phyloP scores from a whole-genome alignment of 2,888 invertebrate genomes.

The Catonia carolina region DNA sequence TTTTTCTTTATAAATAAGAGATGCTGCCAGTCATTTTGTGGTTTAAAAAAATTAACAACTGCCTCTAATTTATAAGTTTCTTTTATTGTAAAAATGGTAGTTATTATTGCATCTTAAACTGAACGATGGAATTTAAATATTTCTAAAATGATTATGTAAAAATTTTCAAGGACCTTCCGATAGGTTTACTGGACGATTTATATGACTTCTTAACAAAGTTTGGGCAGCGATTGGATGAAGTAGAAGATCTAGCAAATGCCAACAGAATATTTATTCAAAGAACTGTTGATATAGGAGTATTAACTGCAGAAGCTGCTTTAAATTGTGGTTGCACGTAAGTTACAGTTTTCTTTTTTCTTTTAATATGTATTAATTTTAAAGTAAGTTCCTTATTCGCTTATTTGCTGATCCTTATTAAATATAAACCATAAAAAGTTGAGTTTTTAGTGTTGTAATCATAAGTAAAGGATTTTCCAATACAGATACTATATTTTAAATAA shows the following conservation, averaged over 20 bases:
- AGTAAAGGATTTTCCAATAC: too few species aligned
- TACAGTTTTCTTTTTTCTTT: not conserved
- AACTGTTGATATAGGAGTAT: slow-evolving; percentile 82
- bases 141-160: too few species aligned
- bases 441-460: too few species aligned
- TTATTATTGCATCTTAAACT: too few species aligned
- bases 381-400: too few species aligned
- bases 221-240: slow-evolving; percentile 84
- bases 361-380: not conserved
- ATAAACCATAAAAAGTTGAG: too few species aligned
- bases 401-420: too few species aligned
- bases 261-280: slow-evolving; percentile 93
- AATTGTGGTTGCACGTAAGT: slow-evolving; percentile 83
- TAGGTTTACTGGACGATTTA: slow-evolving; percentile 95
- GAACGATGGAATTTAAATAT: slow-evolving; percentile 15
- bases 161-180: slow-evolving; percentile 91
- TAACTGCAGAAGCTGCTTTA: slow-evolving; percentile 87
- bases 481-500: too few species aligned
- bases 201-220: slow-evolving; percentile 85
- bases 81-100: too few species aligned
- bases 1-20: too few species aligned
- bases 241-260: slow-evolving; percentile 86
- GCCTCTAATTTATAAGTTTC: not conserved
- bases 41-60: not conserved
- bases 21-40: not conserved